Base-by-base conservation (phyloP, 2,797 vertebrate genomes). In the Manis pentadactyla region DNA sequence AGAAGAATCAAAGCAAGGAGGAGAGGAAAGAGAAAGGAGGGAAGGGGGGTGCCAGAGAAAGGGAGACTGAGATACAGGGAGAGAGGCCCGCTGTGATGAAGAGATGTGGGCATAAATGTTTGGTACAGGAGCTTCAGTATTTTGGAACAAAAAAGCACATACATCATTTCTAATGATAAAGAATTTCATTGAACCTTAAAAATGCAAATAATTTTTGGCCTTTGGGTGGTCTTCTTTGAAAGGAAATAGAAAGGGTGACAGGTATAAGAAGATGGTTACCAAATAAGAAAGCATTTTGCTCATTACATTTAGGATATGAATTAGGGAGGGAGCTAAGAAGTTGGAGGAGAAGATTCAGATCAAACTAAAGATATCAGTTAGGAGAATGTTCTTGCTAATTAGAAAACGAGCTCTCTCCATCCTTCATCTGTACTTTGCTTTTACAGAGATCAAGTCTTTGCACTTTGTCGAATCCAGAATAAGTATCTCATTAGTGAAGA, bases 371-470 rank as follows among this genome's bases (percentile, higher is more conserved):
- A 39, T 39, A 88, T 90, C 25, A 87, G 13, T 68, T 57, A 97
- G 82, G 66, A 95, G 31, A 98, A 96, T 93, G 39, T 97, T 51
- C 15, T 53, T 95, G 31, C 18, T 97, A 90, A 97, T 97, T 96
- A 96, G n/a, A 39, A 98, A 96, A 94, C 85, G 61, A 83, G 46
- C 0, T 89, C 7, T 85, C 51, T 87, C 51, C 89, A 94, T 97
- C 81, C 87, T 78, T 93, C 81, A 90, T 91, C 49, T 46, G 4
- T 86, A n/a, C 82, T 95, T 93, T 31, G 19, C 59, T 84, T 90
- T 94, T 53, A 71, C 59, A 73, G 37, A 19, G 34, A 94, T 39
- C 25, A 18, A 79, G 42, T 34, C 92, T 96, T 97, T 75, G 77
- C 13, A 0, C 34, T 94, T 96, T 69, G 75, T 31, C 17, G 63